Percentiles rank a stretch among this genome's conserved stretches.
These are phyloP conservation scores for Semibalanus balanoides DNA, from an alignment of 1,140 invertebrate species.

Conservation along the genomic window DNA sequence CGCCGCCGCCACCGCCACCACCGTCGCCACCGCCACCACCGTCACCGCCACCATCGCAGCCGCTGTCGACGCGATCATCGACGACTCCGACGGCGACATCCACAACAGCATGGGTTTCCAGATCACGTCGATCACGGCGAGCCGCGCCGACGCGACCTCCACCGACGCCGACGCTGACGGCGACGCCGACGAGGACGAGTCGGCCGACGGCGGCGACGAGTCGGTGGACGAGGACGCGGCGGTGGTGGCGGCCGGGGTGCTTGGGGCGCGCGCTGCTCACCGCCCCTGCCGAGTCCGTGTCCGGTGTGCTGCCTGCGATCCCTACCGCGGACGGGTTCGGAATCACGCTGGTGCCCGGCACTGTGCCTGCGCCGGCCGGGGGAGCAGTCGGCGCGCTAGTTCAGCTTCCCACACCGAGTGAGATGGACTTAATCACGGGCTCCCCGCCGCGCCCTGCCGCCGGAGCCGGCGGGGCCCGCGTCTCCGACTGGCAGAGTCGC, in stretches of 20 bases:
- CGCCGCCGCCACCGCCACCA: no score
- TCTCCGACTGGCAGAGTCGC: constrained; percentile 30
- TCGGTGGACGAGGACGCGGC: background rate
- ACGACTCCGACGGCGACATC: background rate
- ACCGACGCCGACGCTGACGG: background rate
- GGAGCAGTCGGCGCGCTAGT: background rate
- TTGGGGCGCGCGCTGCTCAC: background rate
- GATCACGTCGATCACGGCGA: constrained; percentile 3
- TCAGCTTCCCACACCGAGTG: background rate
- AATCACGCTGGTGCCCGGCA: background rate
- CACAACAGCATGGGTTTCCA: background rate
- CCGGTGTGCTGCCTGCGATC: background rate
- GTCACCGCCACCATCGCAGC: background rate
- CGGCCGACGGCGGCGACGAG: background rate
- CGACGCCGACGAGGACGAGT: background rate
- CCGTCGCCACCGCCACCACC: no score
- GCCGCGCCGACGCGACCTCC: background rate
- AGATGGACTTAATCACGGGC: background rate
- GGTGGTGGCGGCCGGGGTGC: background rate
- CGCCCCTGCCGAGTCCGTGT: background rate
- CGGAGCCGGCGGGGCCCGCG: no score
- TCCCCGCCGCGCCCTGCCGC: no score
- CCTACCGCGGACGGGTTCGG: background rate
- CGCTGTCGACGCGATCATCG: background rate
- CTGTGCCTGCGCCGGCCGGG: background rate